A percentile compares a stretch with the other conserved stretches of the same genome.
These are phyloP conservation scores for Micropoecilia bifurca DNA, from an alignment of 2,797 vertebrate genomes.

Conservation along the genomic window DNA sequence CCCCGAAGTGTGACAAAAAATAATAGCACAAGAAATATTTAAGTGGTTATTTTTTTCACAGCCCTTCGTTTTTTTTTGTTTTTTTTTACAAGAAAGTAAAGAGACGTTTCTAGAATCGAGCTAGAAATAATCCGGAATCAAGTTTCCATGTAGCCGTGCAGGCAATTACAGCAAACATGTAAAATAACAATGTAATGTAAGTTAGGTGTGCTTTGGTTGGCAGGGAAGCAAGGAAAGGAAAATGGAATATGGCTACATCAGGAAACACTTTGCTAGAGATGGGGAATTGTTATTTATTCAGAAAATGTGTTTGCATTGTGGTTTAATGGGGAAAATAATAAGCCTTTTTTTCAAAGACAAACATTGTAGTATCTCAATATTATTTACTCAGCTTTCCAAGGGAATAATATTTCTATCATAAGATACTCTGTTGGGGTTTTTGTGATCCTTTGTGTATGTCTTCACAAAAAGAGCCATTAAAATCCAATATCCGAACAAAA, in stretches of 20 bases:
- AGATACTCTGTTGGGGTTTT: constrained; percentile 11
- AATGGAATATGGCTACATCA: constrained; percentile 29
- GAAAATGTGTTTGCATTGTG: constrained; percentile 53
- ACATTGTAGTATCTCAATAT: constrained; percentile 41
- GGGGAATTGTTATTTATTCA: constrained; percentile 49
- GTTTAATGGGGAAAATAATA: constrained; percentile 43
- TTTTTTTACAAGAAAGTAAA: constrained; percentile 24
- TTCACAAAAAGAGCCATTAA: constrained; percentile 3
- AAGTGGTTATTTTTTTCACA: background rate
- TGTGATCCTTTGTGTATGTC: constrained; percentile 12
- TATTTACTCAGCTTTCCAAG: constrained; percentile 37
- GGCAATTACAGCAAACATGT: constrained; percentile 45
- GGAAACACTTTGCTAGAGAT: constrained; percentile 60
- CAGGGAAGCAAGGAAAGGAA: constrained; percentile 25
- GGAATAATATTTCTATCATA: constrained; percentile 19
- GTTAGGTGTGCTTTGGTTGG: constrained; percentile 49
- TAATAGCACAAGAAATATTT: constrained; percentile 28
- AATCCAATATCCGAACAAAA: background rate
- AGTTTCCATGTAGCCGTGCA: constrained; percentile 37
- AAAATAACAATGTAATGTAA: constrained; percentile 51
- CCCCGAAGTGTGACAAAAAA: background rate
- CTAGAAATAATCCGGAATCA: constrained; percentile 30
- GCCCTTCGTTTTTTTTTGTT: constrained; percentile 25
- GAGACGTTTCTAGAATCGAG: constrained; percentile 36
- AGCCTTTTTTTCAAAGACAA: constrained; percentile 40